Conservation (phyloP, 2,113 vertebrate genomes). For the Corythoichthys haematopterus region DNA sequence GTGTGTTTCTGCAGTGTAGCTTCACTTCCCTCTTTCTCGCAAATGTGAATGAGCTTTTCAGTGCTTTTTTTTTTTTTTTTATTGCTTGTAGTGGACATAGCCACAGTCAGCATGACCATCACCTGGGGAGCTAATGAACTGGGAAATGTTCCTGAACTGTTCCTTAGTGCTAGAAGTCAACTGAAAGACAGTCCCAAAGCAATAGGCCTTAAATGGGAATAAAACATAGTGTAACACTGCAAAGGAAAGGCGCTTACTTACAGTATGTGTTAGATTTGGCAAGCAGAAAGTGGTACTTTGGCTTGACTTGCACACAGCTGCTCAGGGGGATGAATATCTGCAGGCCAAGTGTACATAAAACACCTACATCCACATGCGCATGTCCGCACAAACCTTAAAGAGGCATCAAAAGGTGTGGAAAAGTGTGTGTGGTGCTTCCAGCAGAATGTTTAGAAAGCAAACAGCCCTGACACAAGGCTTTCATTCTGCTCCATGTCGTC, state of each 20-base stretch:
- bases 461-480: conserved; percentile 48
- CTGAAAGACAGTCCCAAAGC: conserved; percentile 31
- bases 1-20: background rate
- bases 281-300: conserved; percentile 37
- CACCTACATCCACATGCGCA: conserved; percentile 24
- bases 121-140: conserved; percentile 52
- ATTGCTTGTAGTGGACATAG: background rate
- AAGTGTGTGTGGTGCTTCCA: conserved; percentile 51
- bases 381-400: conserved; percentile 31
- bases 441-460: conserved; percentile 59
- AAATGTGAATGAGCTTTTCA: background rate
- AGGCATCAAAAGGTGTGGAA: conserved; percentile 42
- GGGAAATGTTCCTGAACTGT: conserved; percentile 57
- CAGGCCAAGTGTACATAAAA: conserved; percentile 45
- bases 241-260: conserved; percentile 48
- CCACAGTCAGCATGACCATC: conserved; percentile 38
- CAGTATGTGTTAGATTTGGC: conserved; percentile 49
- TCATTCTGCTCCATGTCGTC: conserved; percentile 46
- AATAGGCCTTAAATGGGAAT: conserved; percentile 50
- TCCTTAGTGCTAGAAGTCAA: conserved; percentile 45
- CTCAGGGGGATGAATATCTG: conserved; percentile 47
- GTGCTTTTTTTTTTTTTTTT: background rate
- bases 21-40: background rate
- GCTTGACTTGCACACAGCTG: conserved; percentile 48
- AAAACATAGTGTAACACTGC: conserved; percentile 54